phyloP scores from a whole-genome alignment of 1,140 invertebrate genomes.

The Drosophila leontia region DNA sequence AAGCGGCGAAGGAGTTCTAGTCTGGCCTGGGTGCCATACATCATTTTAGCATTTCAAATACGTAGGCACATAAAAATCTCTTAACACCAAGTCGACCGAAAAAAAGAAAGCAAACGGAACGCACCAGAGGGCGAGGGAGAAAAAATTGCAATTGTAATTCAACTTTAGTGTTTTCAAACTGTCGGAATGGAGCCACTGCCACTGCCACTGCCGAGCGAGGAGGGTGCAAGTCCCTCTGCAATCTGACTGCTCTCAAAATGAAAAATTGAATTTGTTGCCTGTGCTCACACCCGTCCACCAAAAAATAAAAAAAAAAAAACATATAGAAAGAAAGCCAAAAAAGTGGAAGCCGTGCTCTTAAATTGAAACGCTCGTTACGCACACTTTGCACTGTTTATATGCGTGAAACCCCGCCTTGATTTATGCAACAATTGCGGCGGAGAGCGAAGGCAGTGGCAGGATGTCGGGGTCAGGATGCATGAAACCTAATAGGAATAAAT shows the following conservation, averaged over 20 bases:
- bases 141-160: conserved; percentile 59
- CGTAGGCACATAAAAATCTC: conserved; percentile 71
- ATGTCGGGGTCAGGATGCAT: conserved; percentile 27
- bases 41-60: conserved; percentile 70
- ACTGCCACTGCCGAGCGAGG: background rate
- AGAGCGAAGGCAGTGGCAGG: conserved; percentile 2
- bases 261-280: conserved; percentile 58
- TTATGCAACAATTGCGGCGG: conserved; percentile 57
- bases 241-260: conserved; percentile 58
- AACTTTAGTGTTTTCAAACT: conserved; percentile 61
- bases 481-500: conserved; percentile 62
- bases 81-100: conserved; percentile 49
- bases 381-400: conserved; percentile 63
- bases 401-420: conserved; percentile 52
- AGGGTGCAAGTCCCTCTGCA: conserved; percentile 23
- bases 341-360: conserved; percentile 37
- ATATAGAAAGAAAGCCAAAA: conserved; percentile 18
- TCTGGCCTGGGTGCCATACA: conserved; percentile 42
- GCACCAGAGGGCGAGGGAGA: conserved; percentile 18
- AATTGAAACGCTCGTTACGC: conserved; percentile 65
- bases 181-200: conserved; percentile 28
- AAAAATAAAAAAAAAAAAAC: conserved; percentile 1
- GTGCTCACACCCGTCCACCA: conserved; percentile 8
- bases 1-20: conserved; percentile 24
- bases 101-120: conserved; percentile 39